phyloP scores from a whole-genome alignment of 2,888 invertebrate species.

The Habroteleia sp. region DNA sequence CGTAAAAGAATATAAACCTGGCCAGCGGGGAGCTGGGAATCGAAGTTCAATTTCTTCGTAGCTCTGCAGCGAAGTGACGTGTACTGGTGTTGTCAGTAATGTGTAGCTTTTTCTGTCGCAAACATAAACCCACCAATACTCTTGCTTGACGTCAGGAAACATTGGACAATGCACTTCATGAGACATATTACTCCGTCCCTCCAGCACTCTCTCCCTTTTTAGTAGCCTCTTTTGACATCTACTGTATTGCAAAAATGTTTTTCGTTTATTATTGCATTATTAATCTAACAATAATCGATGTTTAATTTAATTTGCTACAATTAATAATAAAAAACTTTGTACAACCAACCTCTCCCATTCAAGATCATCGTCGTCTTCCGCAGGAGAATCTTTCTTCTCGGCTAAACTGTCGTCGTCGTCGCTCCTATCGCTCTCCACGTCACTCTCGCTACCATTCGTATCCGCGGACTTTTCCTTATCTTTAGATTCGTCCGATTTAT shows the following conservation, averaged over 20 bases:
- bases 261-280: too few species aligned
- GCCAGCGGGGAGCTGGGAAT: conserved; percentile 97
- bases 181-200: conserved; percentile 95
- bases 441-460: conserved; percentile 78
- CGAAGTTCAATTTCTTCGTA: conserved; percentile 94
- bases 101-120: conserved; percentile 96
- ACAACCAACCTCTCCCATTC: conserved; percentile 90
- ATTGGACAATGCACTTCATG: conserved; percentile 98
- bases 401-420: conserved; percentile 82
- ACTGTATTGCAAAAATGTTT: conserved; percentile 8
- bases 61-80: conserved; percentile 95
- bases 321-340: conserved; percentile 3
- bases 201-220: conserved; percentile 92
- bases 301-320: too few species aligned
- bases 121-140: conserved; percentile 99
- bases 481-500: conserved; percentile 72
- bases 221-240: conserved; percentile 92
- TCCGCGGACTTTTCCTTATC: conserved; percentile 70
- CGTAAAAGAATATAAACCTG: conserved; percentile 94
- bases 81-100: conserved; percentile 94
- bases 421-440: conserved; percentile 82
- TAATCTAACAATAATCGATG: too few species aligned
- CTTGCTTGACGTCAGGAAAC: conserved; percentile 97
- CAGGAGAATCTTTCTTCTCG: conserved; percentile 84
- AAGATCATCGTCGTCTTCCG: conserved; percentile 88